Conservation (phyloP, 2,797 vertebrate species). For the Erethizon dorsatum region DNA sequence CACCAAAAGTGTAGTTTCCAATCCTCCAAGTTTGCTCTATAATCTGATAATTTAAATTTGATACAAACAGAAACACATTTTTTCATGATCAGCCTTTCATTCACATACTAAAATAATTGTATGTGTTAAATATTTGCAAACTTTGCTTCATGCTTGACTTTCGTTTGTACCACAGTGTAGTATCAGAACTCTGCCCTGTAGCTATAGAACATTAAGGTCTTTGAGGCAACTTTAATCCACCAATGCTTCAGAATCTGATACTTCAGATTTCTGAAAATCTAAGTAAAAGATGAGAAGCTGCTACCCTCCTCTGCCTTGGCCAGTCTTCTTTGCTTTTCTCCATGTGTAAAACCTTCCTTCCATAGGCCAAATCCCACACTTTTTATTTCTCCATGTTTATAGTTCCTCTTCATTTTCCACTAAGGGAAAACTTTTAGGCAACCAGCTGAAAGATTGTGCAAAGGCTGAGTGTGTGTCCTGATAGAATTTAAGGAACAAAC, state of each 20-base stretch:
- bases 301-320: background rate
- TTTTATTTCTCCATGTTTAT: background rate
- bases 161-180: background rate
- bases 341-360: background rate
- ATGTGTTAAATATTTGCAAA: background rate
- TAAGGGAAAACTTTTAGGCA: background rate
- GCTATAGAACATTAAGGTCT: background rate
- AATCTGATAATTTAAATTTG: conserved; percentile 31
- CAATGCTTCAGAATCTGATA: background rate
- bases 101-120: background rate
- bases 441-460: background rate
- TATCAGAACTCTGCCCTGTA: background rate
- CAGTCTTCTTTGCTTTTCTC: background rate
- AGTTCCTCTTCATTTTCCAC: background rate
- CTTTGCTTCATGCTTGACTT: background rate
- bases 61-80: conserved; percentile 8
- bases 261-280: background rate
- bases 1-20: background rate
- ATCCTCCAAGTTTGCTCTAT: background rate
- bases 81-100: background rate
- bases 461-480: background rate
- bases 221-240: background rate
- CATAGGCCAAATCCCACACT: rapidly evolving
- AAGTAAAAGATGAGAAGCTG: background rate
- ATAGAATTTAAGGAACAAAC: background rate